A percentile compares a stretch with the other conserved stretches of the same genome.
Conservation (phyloP, 2,113 vertebrate species). For the Protomyctophum bolini region DNA sequence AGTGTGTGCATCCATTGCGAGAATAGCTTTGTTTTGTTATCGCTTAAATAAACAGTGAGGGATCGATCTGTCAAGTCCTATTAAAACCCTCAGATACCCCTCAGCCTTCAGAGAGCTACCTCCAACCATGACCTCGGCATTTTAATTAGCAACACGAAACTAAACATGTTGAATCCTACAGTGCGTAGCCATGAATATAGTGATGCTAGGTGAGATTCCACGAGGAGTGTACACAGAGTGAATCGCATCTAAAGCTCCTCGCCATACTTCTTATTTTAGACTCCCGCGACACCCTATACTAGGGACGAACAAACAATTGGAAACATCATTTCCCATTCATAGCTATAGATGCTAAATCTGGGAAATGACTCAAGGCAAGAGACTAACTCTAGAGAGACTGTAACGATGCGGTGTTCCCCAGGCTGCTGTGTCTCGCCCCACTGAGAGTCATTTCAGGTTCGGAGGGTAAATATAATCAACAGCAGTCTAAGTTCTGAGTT, state of each 20-base stretch:
- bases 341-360: constrained; percentile 35
- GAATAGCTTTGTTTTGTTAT: constrained; percentile 13
- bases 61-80: constrained; percentile 47
- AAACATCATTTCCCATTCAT: constrained; percentile 40
- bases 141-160: constrained; percentile 46
- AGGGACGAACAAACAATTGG: constrained; percentile 50
- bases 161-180: constrained; percentile 49
- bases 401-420: background rate
- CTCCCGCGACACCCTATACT: constrained; percentile 35
- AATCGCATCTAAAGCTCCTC: constrained; percentile 55
- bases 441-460: background rate
- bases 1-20: constrained; percentile 13
- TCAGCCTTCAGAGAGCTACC: constrained; percentile 46
- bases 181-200: constrained; percentile 46
- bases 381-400: constrained; percentile 10
- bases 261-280: constrained; percentile 49
- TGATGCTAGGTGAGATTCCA: constrained; percentile 44
- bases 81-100: constrained; percentile 59
- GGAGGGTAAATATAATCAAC: too few relatives aligned
- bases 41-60: constrained; percentile 31
- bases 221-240: constrained; percentile 53
- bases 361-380: constrained; percentile 37
- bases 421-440: constrained; percentile 9
- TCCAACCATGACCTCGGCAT: constrained; percentile 51
- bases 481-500: too few relatives aligned